A percentile compares a stretch with the other conserved stretches of the same genome.
phyloP scores from a whole-genome alignment of 1,140 invertebrate species.

The Ruditapes philippinarum region DNA sequence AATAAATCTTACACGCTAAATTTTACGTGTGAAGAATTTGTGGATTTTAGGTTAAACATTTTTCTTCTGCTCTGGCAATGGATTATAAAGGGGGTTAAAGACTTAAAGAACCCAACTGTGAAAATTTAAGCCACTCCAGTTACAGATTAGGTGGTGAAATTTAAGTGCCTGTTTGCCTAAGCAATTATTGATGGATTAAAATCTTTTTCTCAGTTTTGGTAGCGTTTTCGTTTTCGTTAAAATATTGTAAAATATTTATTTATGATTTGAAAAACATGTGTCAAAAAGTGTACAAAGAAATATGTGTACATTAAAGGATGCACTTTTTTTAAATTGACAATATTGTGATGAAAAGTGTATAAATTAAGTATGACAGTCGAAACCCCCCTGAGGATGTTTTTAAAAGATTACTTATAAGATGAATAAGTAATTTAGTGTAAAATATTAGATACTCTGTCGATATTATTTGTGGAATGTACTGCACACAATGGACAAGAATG shows the following conservation, averaged over 20 bases:
- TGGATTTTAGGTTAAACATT: neutral
- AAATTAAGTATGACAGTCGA: neutral
- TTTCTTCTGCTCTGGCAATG: neutral
- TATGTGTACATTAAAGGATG: neutral
- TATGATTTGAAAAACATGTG: neutral
- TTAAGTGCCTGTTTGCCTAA: constrained; percentile 18
- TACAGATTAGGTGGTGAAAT: neutral
- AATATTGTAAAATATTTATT: too few species aligned
- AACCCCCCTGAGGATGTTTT: constrained; percentile 21
- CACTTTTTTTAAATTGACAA: too few species aligned
- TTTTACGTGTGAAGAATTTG: neutral
- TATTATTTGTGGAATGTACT: neutral
- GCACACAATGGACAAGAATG: neutral
- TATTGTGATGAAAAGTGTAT: neutral
- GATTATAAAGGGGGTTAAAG: constrained; percentile 5
- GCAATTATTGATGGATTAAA: constrained; percentile 26
- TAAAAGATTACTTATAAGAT: constrained; percentile 11
- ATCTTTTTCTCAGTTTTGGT: neutral
- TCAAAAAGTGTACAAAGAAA: neutral
- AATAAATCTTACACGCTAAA: constrained; percentile 28
- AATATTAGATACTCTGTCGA: neutral
- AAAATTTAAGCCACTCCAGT: neutral
- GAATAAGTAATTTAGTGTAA: neutral
- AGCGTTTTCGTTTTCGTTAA: too few species aligned
- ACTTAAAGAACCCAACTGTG: constrained; percentile 1